phyloP scores from a whole-genome alignment of 2,113 vertebrate genomes.

The Morone chrysops region DNA sequence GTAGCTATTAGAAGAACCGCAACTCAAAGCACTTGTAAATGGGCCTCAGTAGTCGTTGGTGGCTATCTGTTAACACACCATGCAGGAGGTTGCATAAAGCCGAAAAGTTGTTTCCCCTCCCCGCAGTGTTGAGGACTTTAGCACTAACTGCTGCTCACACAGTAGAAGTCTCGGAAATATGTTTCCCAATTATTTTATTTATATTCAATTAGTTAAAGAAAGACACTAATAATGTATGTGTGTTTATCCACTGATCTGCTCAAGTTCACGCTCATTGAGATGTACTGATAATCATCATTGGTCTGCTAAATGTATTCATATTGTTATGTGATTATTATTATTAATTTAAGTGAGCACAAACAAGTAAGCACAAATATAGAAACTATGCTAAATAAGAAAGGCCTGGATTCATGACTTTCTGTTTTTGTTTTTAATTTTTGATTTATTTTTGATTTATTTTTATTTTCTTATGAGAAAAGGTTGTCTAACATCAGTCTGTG shows the following conservation, averaged over 20 bases:
- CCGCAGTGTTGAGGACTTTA: background rate
- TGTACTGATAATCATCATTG: background rate
- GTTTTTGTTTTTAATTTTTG: background rate
- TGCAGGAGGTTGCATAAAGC: background rate
- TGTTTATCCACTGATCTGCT: too few species aligned
- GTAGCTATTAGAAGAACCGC: background rate
- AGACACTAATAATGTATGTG: background rate
- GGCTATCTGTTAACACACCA: background rate
- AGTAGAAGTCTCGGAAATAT: background rate
- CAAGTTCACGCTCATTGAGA: background rate
- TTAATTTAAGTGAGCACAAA: background rate
- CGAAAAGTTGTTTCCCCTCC: background rate
- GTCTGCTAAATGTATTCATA: background rate
- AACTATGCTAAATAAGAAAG: too few species aligned
- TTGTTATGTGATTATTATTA: background rate
- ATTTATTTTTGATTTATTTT: rapidly evolving
- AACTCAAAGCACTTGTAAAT: background rate
- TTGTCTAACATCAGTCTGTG: conserved; percentile 9
- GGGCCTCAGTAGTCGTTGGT: background rate
- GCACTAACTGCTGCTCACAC: background rate
- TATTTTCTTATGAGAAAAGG: background rate
- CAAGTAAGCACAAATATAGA: background rate
- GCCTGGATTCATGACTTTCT: background rate
- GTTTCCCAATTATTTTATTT: too few species aligned
- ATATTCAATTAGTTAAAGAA: background rate